Conservation (phyloP, 2,113 vertebrate species). For the Colius striatus region DNA sequence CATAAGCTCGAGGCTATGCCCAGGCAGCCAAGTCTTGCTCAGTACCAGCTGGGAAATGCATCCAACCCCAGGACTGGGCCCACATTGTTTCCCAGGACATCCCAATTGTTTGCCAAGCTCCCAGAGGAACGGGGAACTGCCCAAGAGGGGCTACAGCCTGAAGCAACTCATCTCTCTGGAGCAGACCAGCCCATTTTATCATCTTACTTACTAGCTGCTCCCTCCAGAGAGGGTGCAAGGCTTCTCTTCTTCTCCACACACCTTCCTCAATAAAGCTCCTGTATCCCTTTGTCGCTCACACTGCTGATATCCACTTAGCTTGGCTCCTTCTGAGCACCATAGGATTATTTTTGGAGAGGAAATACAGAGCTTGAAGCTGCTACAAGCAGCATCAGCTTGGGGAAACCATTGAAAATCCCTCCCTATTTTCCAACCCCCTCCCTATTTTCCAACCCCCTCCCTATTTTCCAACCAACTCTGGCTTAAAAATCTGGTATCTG, state of each 20-base stretch:
- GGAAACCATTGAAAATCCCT: too few species aligned
- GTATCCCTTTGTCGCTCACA: neutral
- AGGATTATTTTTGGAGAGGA: neutral
- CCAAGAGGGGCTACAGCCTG: neutral
- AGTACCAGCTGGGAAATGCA: neutral
- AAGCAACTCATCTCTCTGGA: neutral
- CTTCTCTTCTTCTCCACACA: neutral
- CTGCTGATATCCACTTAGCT: neutral
- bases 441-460: neutral
- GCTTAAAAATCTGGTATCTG: neutral
- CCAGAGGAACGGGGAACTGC: neutral
- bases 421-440: too few species aligned
- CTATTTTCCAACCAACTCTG: neutral
- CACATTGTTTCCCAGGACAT: neutral
- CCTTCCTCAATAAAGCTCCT: neutral
- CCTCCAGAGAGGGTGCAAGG: neutral
- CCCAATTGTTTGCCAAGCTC: neutral
- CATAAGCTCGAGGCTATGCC: neutral
- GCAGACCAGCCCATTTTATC: neutral
- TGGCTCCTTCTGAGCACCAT: neutral
- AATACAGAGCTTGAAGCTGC: neutral
- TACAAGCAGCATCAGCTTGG: neutral
- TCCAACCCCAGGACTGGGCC: neutral
- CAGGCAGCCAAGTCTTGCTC: neutral
- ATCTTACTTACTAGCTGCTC: neutral